phyloP scores from a whole-genome alignment of 2,797 vertebrate species.

The Bothrops alternatus region DNA sequence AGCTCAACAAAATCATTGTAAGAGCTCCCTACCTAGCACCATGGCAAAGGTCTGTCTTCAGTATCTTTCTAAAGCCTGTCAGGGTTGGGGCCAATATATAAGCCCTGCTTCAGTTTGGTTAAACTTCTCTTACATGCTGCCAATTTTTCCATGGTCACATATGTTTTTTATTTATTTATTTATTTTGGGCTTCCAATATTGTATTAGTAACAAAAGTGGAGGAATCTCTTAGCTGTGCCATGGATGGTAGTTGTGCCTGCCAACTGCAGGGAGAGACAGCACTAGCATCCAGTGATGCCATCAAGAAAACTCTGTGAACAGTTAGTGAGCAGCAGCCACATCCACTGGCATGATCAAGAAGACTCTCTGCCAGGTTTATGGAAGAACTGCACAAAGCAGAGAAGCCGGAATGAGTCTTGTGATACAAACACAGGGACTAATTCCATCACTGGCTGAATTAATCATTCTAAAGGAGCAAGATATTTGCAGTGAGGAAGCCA shows the following conservation, averaged over 20 bases:
- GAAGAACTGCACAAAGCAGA: neutral
- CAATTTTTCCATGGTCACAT: neutral
- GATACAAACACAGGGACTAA: neutral
- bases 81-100: neutral
- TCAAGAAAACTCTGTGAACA: neutral
- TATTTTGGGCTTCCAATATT: neutral
- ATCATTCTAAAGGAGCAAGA: neutral
- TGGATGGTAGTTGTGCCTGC: neutral
- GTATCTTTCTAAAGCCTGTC: neutral
- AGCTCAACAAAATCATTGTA: neutral
- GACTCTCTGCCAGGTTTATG: neutral
- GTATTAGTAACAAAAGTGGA: neutral
- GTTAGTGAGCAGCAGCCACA: neutral
- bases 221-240: neutral
- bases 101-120: neutral
- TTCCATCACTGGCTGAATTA: neutral
- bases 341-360: neutral
- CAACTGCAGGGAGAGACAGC: neutral
- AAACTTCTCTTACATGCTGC: neutral
- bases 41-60: neutral
- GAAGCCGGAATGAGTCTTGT: neutral
- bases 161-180: neutral
- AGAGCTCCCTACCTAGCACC: neutral
- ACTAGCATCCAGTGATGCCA: neutral
- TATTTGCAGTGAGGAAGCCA: neutral